phyloP scores from a whole-genome alignment of 2,888 invertebrate species.

The Molanna angustata region DNA sequence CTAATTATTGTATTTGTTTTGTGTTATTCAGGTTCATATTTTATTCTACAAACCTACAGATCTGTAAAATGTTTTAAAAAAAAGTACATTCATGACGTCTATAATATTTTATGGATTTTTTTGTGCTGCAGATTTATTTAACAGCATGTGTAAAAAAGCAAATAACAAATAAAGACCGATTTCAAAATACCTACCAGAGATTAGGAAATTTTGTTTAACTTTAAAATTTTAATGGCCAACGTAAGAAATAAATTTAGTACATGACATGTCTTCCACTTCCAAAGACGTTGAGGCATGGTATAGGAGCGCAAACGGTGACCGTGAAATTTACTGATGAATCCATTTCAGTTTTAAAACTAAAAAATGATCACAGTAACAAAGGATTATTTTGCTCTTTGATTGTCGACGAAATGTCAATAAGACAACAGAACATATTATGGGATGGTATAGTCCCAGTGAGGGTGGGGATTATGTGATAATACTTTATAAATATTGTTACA shows the following conservation, averaged over 20 bases:
- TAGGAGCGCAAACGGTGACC: constrained; percentile 1
- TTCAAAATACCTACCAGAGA: constrained; percentile 1
- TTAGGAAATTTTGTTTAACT: constrained; percentile 6
- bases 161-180: not conserved
- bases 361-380: not conserved
- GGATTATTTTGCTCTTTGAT: not conserved
- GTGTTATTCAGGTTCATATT: no score
- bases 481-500: no score
- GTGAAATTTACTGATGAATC: not conserved
- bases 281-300: constrained; percentile 1
- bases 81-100: no score
- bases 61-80: no score
- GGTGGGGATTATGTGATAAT: no score
- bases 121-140: constrained; percentile 5
- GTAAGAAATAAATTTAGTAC: constrained; percentile 1
- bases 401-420: constrained; percentile 1
- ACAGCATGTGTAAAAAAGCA: constrained; percentile 3
- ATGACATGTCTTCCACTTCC: constrained; percentile 2
- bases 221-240: constrained; percentile 1
- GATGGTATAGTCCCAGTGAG: no score
- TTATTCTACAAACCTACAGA: no score
- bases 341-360: not conserved
- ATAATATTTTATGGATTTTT: constrained; percentile 2
- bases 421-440: not conserved
- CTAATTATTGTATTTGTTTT: no score